Conservation (phyloP, 2,113 vertebrate species). For the Carettochelys insculpta region DNA sequence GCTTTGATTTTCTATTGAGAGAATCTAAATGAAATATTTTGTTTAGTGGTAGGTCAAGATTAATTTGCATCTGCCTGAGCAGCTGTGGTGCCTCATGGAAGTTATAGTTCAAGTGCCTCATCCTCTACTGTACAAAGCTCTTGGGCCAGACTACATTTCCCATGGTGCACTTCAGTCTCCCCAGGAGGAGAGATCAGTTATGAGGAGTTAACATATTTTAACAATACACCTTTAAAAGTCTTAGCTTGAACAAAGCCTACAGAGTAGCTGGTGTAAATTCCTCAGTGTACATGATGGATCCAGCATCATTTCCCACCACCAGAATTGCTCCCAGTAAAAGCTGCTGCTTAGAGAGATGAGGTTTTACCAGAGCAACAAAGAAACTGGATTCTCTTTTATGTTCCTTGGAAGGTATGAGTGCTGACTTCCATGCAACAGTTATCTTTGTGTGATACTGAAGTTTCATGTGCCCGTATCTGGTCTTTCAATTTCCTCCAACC, state of each 20-base stretch:
- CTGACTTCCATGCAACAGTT: too few relatives aligned
- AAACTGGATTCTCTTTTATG: neutral
- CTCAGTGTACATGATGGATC: neutral
- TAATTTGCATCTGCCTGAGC: fast-evolving
- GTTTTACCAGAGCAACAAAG: neutral
- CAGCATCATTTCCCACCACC: fast-evolving
- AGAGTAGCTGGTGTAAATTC: too few relatives aligned
- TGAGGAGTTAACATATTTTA: neutral
- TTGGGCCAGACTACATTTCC: neutral
- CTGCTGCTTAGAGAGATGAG: neutral
- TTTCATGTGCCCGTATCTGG: too few relatives aligned
- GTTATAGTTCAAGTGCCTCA: neutral
- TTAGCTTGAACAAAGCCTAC: neutral
- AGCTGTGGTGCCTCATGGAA: fast-evolving
- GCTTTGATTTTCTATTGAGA: neutral
- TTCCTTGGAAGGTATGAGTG: neutral
- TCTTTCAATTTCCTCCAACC: too few relatives aligned
- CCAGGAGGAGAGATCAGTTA: fast-evolving
- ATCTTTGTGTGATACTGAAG: too few relatives aligned
- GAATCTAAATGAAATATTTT: neutral
- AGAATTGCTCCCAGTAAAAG: neutral
- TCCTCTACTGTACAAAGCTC: neutral
- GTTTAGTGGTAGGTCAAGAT: fast-evolving
- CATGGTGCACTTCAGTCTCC: neutral
- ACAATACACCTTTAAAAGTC: neutral